A percentile compares a stretch with the other conserved stretches of the same genome.
Conservation (phyloP, 2,797 vertebrate genomes). For the Hydrocynus forskahlii region DNA sequence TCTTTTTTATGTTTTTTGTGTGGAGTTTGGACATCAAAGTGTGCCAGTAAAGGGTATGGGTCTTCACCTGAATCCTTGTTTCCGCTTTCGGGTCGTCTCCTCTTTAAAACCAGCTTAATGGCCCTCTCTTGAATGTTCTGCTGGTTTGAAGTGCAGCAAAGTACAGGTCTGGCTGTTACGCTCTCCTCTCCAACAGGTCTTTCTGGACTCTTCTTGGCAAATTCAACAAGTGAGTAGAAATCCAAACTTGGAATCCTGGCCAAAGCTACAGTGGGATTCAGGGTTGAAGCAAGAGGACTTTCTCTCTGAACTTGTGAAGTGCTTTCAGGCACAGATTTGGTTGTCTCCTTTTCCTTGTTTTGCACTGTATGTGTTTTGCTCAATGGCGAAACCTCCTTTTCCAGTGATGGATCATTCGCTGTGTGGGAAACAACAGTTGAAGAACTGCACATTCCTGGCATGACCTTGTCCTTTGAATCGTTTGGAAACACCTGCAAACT, state of each 20-base stretch:
- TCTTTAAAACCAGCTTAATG: conserved; percentile 77
- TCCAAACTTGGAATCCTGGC: conserved; percentile 74
- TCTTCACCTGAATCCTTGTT: conserved; percentile 18
- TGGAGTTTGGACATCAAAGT: not conserved
- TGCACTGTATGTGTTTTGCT: not conserved
- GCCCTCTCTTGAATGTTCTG: conserved; percentile 59
- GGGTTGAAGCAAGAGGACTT: not conserved
- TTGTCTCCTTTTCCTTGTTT: not conserved
- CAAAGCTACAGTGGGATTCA: conserved; percentile 76
- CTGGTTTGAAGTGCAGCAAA: conserved; percentile 60
- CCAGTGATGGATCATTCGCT: not conserved
- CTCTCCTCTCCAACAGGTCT: conserved; percentile 22
- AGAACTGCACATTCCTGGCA: not conserved
- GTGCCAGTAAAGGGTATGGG: not conserved
- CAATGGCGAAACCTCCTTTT: not conserved
- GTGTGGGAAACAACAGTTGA: not conserved
- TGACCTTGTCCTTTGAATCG: not conserved
- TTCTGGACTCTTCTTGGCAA: conserved; percentile 14
- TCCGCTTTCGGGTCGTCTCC: conserved; percentile 61
- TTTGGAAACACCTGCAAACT: not conserved
- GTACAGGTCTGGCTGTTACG: conserved; percentile 63
- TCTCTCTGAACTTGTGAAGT: not conserved
- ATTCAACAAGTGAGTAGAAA: conserved; percentile 25
- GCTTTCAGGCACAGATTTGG: not conserved
- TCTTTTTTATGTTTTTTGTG: conserved; percentile 63